phyloP scores from a whole-genome alignment of 2,113 vertebrate species.

The Rhagologus leucostigma region DNA sequence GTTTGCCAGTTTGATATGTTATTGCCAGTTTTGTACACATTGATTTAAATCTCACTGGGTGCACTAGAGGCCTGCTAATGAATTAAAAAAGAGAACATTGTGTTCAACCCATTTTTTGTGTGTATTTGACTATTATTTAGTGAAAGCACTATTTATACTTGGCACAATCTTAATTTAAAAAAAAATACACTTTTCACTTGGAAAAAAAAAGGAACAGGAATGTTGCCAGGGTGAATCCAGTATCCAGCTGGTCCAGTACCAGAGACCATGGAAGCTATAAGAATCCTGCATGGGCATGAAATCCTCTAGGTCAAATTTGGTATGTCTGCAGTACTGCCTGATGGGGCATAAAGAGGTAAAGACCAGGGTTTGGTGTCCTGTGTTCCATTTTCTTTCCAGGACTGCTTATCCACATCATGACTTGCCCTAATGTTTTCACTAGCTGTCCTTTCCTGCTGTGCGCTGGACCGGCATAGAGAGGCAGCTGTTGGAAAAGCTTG shows the following conservation, averaged over 20 bases:
- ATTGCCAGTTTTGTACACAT: background rate
- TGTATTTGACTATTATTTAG: background rate
- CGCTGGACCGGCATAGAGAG: rapidly evolving
- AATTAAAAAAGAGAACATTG: background rate
- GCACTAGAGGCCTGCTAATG: background rate
- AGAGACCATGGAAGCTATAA: background rate
- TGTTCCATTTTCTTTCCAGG: background rate
- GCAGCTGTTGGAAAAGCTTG: background rate
- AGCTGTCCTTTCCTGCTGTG: background rate
- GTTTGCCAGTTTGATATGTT: background rate
- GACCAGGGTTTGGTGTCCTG: background rate
- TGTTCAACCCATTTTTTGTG: background rate
- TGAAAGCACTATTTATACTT: background rate
- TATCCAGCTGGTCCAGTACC: background rate
- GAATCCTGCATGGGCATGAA: background rate
- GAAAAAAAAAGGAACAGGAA: background rate
- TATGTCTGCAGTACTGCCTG: background rate
- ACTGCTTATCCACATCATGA: background rate
- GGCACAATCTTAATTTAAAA: background rate
- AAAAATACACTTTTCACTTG: background rate
- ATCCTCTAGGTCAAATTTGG: background rate
- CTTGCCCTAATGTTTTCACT: background rate
- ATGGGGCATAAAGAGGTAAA: background rate
- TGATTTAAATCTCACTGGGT: background rate
- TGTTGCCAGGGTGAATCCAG: background rate